These are phyloP conservation scores for Amiota communis DNA, from an alignment of 2,888 invertebrate genomes.

Conservation along the genomic window DNA sequence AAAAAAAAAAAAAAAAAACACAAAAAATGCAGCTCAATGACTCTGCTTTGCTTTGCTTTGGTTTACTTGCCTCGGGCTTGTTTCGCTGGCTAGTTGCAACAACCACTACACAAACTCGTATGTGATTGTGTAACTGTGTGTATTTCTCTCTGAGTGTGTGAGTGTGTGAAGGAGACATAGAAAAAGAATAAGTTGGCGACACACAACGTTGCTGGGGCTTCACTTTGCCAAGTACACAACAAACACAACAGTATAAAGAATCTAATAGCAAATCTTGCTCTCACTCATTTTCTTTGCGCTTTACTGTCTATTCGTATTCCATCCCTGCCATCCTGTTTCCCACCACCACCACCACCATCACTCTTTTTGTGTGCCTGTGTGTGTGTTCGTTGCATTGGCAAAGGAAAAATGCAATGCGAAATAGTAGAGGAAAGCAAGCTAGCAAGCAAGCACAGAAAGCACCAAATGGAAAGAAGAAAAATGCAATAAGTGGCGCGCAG, in stretches of 20 bases:
- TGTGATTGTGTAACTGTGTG: neutral
- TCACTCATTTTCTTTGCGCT: too few species aligned
- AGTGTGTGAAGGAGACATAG: neutral
- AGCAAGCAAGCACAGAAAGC: conserved; percentile 40
- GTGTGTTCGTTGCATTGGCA: conserved; percentile 3
- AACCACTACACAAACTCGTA: conserved; percentile 53
- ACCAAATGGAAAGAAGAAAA: conserved; percentile 43
- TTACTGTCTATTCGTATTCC: neutral
- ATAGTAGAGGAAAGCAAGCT: conserved; percentile 55
- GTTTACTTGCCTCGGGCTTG: neutral
- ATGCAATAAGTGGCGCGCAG: conserved; percentile 67
- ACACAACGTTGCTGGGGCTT: conserved; percentile 23
- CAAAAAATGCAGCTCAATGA: too few species aligned
- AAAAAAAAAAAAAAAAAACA: too few species aligned
- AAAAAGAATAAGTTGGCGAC: neutral
- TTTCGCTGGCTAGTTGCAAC: conserved; percentile 33
- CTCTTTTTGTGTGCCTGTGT: neutral
- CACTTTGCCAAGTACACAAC: neutral
- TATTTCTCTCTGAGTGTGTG: neutral
- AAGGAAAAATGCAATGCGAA: conserved; percentile 46
- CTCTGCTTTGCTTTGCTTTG: too few species aligned
- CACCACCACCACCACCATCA: neutral
- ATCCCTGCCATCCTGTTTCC: neutral
- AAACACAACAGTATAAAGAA: too few species aligned
- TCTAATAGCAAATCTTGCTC: too few species aligned